Evolutionary conservation across 2,113 vertebrate species (phyloP), one percentile per base, ranked within the genome.

Genomic region (Daphoenositta chrysoptera): DNA sequence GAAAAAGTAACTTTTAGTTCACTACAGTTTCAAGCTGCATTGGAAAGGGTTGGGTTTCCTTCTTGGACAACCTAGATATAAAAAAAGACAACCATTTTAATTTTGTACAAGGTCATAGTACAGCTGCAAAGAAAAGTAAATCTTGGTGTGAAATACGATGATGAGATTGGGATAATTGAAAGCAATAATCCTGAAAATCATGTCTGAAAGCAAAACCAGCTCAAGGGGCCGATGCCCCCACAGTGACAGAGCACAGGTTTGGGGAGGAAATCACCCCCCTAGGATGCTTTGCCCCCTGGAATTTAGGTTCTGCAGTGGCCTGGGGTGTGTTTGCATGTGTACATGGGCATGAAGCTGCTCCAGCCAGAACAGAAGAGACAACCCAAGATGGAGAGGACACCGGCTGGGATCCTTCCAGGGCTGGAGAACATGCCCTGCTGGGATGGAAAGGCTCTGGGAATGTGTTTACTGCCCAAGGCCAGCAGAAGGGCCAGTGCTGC

Each of bases 181-280:
- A 65, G 7, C 13, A 44, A 21, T 5, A 50, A 75, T 30, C 1
- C 27, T 22, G 68, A 58, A 90, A 76, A 75, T 71, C 31, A 5
- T 1, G 15, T 15, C 57, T 50, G 83, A 80, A 84, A 65, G 50
- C 26, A 94, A 70, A 87, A 75, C 10, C 58, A 81, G 72, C 24
- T 54, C 21, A 14, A 50, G 63, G 51, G 35, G 24, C 33, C 0
- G 1, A n/a, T 19, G n/a, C 8, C 53, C 50, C 78, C 28, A 7
- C 48, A 57, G 48, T 1, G 4, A 27, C 28, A 40, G 20, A 85
- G 57, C 37, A 37, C 2, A 3, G 35, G 11, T 39, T 68, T 76
- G 0, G 22, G 73, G n/a, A 66, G 44, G 24, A 87, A 56, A 78
- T 24, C 3, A n/a, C 2, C 2, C 6, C 31, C 30, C 21, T 0